These are phyloP conservation scores for Aleiodes sp. DNA, from an alignment of 1,140 invertebrate species.

Conservation along the genomic window DNA sequence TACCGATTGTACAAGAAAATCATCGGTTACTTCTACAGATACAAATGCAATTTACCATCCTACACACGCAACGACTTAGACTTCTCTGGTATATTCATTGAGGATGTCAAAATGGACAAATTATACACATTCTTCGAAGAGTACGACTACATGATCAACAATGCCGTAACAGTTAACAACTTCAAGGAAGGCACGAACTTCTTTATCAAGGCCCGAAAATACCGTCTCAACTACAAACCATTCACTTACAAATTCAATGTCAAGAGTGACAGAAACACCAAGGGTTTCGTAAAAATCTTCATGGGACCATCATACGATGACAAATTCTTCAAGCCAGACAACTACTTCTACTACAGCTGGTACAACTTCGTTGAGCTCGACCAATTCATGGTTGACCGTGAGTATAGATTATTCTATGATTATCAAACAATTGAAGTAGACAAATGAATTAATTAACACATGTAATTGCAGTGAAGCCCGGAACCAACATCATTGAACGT, in stretches of 20 bases:
- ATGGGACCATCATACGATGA: slow-evolving; percentile 63
- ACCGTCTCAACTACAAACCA: slow-evolving; percentile 73
- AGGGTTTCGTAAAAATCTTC: slow-evolving; percentile 63
- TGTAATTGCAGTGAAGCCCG: slow-evolving; percentile 57
- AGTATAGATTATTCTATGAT: slow-evolving; percentile 38
- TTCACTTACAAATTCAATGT: slow-evolving; percentile 70
- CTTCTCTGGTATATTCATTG: slow-evolving; percentile 70
- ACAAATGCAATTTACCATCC: slow-evolving; percentile 53
- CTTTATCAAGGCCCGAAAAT: slow-evolving; percentile 60
- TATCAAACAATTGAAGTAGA: not conserved
- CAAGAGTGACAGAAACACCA: slow-evolving; percentile 62
- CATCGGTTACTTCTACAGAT: slow-evolving; percentile 60
- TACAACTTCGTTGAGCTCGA: slow-evolving; percentile 63
- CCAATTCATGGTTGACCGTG: slow-evolving; percentile 58
- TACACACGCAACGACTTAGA: slow-evolving; percentile 66
- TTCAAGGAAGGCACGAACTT: slow-evolving; percentile 52
- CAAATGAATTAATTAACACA: not conserved
- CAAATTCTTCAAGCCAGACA: slow-evolving; percentile 51
- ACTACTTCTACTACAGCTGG: slow-evolving; percentile 52
- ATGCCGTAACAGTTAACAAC: slow-evolving; percentile 60
- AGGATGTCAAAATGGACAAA: slow-evolving; percentile 71
- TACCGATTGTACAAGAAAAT: slow-evolving; percentile 65
- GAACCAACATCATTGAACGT: slow-evolving; percentile 61
- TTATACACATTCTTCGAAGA: slow-evolving; percentile 68
- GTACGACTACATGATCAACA: slow-evolving; percentile 58